Evolutionary conservation across 2,888 invertebrate genomes (phyloP).

Genomic region (Busseola fusca): DNA sequence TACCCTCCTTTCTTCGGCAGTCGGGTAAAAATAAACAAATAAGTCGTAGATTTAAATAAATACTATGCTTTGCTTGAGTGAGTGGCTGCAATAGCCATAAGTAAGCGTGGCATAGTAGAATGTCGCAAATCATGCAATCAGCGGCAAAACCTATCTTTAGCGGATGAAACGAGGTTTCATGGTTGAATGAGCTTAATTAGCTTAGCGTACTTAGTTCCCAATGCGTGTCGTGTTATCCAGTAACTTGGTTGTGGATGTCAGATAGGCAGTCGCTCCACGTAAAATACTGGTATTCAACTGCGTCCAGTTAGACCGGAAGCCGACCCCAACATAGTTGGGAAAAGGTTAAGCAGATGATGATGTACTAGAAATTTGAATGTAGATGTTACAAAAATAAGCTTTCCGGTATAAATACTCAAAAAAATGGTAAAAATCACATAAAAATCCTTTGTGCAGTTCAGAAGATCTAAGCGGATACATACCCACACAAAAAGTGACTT

Average conservation of each 20-base stretch:
- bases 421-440: no score
- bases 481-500: no score
- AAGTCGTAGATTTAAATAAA: not conserved
- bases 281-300: not conserved
- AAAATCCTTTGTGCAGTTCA: no score
- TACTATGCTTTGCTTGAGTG: constrained; percentile 20
- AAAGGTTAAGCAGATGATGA: no score
- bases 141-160: constrained; percentile 11
- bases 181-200: constrained; percentile 2
- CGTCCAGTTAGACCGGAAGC: no score
- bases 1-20: no score
- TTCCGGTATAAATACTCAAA: no score
- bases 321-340: no score
- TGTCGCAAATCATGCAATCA: constrained; percentile 19
- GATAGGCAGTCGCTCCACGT: not conserved
- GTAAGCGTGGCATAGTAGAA: constrained; percentile 7
- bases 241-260: not conserved
- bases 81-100: constrained; percentile 32
- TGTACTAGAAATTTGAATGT: no score
- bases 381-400: no score
- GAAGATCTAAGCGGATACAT: no score
- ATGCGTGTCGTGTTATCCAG: not conserved
- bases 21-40: not conserved
- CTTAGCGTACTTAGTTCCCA: no score
- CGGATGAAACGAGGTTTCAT: constrained; percentile 27